These are phyloP conservation scores for Lithobates sylvaticus DNA, from an alignment of 2,797 vertebrate genomes.

Conservation along the genomic window DNA sequence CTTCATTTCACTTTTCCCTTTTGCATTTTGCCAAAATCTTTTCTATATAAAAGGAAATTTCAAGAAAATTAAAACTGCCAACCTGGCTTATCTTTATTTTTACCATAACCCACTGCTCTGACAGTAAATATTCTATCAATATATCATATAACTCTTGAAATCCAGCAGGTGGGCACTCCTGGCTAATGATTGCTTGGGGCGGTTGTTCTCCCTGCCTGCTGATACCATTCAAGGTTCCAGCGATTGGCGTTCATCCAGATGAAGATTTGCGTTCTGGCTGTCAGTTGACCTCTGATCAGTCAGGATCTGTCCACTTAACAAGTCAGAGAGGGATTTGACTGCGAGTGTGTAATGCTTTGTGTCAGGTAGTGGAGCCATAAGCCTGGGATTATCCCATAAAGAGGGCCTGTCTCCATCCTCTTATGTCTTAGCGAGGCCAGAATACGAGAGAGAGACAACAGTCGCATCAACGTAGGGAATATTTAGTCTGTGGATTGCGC, in stretches of 20 bases:
- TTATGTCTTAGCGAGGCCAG: conserved; percentile 26
- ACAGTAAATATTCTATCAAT: too few relatives aligned
- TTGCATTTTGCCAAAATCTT: too few relatives aligned
- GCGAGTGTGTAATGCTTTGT: conserved; percentile 30
- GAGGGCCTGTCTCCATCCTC: not conserved
- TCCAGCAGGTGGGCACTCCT: not conserved
- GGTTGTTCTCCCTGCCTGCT: not conserved
- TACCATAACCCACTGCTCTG: too few relatives aligned
- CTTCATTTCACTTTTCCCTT: too few relatives aligned
- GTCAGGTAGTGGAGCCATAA: conserved; percentile 40
- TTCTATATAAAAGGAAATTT: too few relatives aligned
- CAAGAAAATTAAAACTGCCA: too few relatives aligned
- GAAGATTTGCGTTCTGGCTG: not conserved
- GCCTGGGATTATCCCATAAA: conserved; percentile 35
- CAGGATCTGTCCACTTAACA: conserved; percentile 31
- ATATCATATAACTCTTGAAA: not conserved
- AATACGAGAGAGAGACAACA: not conserved
- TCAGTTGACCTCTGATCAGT: conserved; percentile 34
- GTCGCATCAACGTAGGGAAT: not conserved
- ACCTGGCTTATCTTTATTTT: too few relatives aligned
- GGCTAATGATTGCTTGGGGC: conserved; percentile 13
- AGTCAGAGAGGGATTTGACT: conserved; percentile 17
- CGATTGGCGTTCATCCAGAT: not conserved
- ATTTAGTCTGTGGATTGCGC: not conserved
- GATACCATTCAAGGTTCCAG: conserved; percentile 23